Evolutionary conservation across 2,113 vertebrate species (phyloP).

Genomic region (Sapayoa aenigma): DNA sequence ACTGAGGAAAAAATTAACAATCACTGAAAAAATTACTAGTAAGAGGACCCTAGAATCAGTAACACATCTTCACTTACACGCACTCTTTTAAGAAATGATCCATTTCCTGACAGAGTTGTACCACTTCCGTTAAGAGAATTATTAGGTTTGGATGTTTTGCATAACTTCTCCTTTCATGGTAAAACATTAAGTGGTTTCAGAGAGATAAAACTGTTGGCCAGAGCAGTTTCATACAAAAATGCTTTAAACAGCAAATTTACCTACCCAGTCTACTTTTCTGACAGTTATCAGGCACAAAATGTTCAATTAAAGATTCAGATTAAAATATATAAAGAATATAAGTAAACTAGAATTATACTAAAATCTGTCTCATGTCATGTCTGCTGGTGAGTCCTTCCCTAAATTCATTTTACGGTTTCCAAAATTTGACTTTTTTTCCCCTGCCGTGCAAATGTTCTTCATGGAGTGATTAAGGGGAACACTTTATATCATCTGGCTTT

Average conservation of each 20-base stretch:
- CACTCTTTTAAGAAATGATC: slow-evolving; percentile 17
- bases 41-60: not conserved
- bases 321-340: not conserved
- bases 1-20: not conserved
- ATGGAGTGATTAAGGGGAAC: not conserved
- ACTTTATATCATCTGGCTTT: not conserved
- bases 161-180: slow-evolving; percentile 57
- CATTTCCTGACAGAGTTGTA: slow-evolving; percentile 32
- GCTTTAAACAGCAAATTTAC: not conserved
- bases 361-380: not conserved
- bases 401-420: not conserved
- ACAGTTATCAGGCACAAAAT: not conserved
- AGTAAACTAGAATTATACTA: not conserved
- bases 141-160: slow-evolving; percentile 36
- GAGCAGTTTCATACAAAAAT: slow-evolving; percentile 5
- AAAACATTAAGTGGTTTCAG: slow-evolving; percentile 34
- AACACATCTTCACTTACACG: not conserved
- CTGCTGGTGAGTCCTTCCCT: not conserved
- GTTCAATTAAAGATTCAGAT: not conserved
- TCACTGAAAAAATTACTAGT: not conserved
- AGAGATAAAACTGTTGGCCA: slow-evolving; percentile 5
- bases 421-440: not conserved
- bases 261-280: not conserved
- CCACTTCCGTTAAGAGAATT: slow-evolving; percentile 38
- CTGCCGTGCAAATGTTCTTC: not conserved